Base-by-base conservation (phyloP, 1,140 invertebrate genomes). In the Drosophila malerkotliana region DNA sequence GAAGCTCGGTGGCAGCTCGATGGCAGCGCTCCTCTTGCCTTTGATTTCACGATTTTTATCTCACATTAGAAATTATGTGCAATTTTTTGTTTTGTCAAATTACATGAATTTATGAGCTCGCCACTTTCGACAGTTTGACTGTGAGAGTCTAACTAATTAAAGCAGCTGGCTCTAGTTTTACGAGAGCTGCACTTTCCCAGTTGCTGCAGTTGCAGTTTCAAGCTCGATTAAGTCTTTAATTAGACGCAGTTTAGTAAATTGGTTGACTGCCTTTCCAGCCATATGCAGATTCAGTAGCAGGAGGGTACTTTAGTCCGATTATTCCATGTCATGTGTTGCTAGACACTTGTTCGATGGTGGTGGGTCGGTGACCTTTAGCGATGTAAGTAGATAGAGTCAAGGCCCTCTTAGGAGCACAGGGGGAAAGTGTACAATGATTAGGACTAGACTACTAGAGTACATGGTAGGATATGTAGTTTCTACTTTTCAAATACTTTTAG, bases 181-280 rank as follows among this genome's bases (percentile, higher is more conserved):
- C n/a, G 30, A 34, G 62, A 21, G 44, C 34, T 32, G 44, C 18
- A 45, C 63, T 18, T 32, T 24, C 51, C 52, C 37, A 34, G 34
- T 30, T 18, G 18, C 18, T 58, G 48, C 32, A 34, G 28, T 30
- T 58, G 48, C 56, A 60, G 72, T 73, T 82, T 87, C 83, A 88
- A 88, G 83, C 83, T 79, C 83, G 75, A 88, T 88, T 83, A 88
- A 88, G 41, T 83, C 79, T 79, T 79, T 73, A 88, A 75, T 88
- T 81, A 78, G 61, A 60, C 63, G 75, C 71, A 79, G 72, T 82
- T 87, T 88, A 79, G 67, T 79, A 72, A 87, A 88, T 87, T 82
- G 78, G 66, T 44, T 28, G 52, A 44, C 61, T 56, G 56, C 10
- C 44, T 58, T 6, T 8, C 53, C 37, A 44, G 41, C 26, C 21